phyloP scores from a whole-genome alignment of 2,888 invertebrate genomes.

The Thymelicus acteon region DNA sequence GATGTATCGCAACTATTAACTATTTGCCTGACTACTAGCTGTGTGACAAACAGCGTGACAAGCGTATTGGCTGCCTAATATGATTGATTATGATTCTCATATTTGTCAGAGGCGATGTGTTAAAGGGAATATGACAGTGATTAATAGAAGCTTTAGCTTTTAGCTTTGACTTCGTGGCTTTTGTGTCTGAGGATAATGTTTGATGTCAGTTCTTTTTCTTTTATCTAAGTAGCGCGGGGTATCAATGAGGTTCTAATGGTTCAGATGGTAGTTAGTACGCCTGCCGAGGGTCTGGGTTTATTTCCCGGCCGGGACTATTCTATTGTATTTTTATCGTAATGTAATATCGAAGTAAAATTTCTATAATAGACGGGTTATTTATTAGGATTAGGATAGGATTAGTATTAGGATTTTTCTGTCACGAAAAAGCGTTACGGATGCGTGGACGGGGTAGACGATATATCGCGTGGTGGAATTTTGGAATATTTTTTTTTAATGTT shows the following conservation, averaged over 20 bases:
- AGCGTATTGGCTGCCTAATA: constrained; percentile 27
- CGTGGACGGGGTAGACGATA: too few relatives aligned
- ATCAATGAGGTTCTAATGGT: neutral
- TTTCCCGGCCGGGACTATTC: too few relatives aligned
- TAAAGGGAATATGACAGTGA: constrained; percentile 13
- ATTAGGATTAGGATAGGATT: too few relatives aligned
- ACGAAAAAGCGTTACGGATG: too few relatives aligned
- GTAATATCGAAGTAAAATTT: too few relatives aligned
- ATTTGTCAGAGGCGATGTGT: constrained; percentile 19
- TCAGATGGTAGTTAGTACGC: neutral
- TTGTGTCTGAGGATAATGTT: constrained; percentile 7
- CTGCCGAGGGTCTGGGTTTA: neutral
- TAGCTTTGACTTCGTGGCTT: neutral
- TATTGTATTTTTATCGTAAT: too few relatives aligned
- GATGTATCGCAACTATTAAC: constrained; percentile 25
- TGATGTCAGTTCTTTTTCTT: constrained; percentile 3
- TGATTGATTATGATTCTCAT: constrained; percentile 29
- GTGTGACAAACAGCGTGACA: constrained; percentile 23
- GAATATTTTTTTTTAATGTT: too few relatives aligned
- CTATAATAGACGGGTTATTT: too few relatives aligned
- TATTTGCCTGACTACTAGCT: constrained; percentile 14
- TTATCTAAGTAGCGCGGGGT: neutral
- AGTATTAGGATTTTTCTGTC: too few relatives aligned
- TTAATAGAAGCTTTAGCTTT: constrained; percentile 10
- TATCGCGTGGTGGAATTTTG: too few relatives aligned